Conservation (phyloP, 2,888 invertebrate genomes). For the Alsophila aescularia region DNA sequence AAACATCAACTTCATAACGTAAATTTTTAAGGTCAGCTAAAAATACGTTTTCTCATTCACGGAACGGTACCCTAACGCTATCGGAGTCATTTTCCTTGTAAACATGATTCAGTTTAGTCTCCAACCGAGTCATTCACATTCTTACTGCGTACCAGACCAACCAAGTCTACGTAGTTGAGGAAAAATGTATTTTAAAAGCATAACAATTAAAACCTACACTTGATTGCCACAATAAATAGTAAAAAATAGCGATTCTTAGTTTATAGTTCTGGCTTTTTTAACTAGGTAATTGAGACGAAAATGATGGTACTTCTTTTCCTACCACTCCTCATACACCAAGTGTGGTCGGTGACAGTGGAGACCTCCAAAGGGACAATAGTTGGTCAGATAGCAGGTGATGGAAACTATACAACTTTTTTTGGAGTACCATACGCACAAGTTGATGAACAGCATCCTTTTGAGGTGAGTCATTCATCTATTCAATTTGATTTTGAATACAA, state of each 20-base stretch:
- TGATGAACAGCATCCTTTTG: constrained; percentile 60
- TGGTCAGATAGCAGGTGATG: constrained; percentile 49
- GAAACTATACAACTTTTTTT: constrained; percentile 57
- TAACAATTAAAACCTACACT: no score
- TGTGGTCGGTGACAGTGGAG: constrained; percentile 32
- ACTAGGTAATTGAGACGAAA: background rate
- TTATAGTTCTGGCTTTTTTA: no score
- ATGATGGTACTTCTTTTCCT: background rate
- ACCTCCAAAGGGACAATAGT: constrained; percentile 49
- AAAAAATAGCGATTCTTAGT: no score
- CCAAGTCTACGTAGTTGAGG: no score
- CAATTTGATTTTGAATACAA: no score
- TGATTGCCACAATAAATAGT: no score
- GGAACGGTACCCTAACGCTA: background rate
- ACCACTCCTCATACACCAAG: background rate
- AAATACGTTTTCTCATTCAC: background rate
- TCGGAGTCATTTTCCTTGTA: constrained; percentile 1
- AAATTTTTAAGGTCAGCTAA: no score
- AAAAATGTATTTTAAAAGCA: no score
- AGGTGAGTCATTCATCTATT: constrained; percentile 61
- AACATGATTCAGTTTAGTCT: background rate
- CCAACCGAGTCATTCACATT: background rate
- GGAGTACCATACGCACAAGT: constrained; percentile 68
- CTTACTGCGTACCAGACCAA: background rate
- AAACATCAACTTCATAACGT: no score